Conservation (phyloP, 2,113 vertebrate species). For the Struthio camelus region DNA sequence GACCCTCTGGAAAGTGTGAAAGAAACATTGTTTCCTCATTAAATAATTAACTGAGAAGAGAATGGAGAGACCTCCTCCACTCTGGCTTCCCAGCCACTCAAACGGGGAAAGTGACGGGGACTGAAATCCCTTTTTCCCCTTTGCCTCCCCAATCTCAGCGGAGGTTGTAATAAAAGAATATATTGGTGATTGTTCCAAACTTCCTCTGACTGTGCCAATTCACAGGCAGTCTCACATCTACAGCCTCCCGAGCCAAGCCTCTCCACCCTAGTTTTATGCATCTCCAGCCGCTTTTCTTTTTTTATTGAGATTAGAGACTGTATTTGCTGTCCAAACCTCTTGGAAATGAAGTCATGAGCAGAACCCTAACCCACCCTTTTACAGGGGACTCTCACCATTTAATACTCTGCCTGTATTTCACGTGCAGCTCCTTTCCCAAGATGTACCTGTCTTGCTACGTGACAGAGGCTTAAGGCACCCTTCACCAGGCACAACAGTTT, state of each 20-base stretch:
- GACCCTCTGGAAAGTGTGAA: constrained; percentile 9
- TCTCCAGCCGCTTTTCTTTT: constrained; percentile 1
- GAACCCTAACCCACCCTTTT: constrained; percentile 11
- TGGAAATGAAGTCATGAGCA: constrained; percentile 42
- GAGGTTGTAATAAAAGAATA: constrained; percentile 59
- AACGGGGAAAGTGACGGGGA: constrained; percentile 35
- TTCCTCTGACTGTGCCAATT: constrained; percentile 48
- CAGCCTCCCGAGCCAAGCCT: constrained; percentile 37
- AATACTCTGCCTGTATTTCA: not conserved
- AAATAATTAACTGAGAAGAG: constrained; percentile 48
- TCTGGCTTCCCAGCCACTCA: constrained; percentile 1
- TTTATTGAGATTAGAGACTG: not conserved
- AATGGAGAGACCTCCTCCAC: constrained; percentile 24
- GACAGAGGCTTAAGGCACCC: not conserved
- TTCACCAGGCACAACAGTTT: not conserved
- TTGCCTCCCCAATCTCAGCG: constrained; percentile 32
- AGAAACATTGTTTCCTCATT: constrained; percentile 40
- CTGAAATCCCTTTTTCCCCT: not conserved
- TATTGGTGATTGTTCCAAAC: constrained; percentile 59
- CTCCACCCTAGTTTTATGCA: constrained; percentile 43
- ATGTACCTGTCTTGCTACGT: not conserved
- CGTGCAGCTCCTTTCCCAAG: not conserved
- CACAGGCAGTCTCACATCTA: constrained; percentile 52
- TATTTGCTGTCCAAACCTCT: constrained; percentile 12
- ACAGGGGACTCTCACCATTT: not conserved